Conservation (phyloP, 2,797 vertebrate species). For the Chelmon rostratus region DNA sequence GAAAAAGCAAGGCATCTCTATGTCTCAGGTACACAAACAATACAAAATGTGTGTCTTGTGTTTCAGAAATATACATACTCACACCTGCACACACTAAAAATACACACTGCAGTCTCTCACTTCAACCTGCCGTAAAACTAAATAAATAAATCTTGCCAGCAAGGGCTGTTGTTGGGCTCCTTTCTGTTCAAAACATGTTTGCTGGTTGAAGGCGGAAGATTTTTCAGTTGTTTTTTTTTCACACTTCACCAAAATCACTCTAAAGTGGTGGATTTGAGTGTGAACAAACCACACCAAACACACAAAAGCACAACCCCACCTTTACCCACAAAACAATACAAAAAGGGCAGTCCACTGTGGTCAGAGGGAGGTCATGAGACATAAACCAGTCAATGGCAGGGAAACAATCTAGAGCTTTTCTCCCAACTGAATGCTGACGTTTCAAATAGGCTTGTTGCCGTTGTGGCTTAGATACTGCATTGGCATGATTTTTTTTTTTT, state of each 20-base stretch:
- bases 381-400: slow-evolving; percentile 71
- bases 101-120: slow-evolving; percentile 32
- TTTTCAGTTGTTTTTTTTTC: neutral
- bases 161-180: slow-evolving; percentile 3
- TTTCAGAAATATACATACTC: slow-evolving; percentile 21
- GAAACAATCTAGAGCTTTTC: slow-evolving; percentile 77
- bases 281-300: slow-evolving; percentile 32
- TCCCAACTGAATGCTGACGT: slow-evolving; percentile 58
- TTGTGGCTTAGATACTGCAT: slow-evolving; percentile 54
- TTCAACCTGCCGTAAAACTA: slow-evolving; percentile 18
- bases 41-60: slow-evolving; percentile 28
- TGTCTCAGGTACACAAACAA: slow-evolving; percentile 39
- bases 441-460: slow-evolving; percentile 62
- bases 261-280: slow-evolving; percentile 19
- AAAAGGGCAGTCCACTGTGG: slow-evolving; percentile 61
- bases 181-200: slow-evolving; percentile 9
- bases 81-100: slow-evolving; percentile 52
- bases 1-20: slow-evolving; percentile 35
- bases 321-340: slow-evolving; percentile 46
- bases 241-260: slow-evolving; percentile 2
- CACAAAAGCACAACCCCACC: slow-evolving; percentile 47
- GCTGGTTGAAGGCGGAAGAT: neutral
- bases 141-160: slow-evolving; percentile 17
- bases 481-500: slow-evolving; percentile 49
- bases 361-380: slow-evolving; percentile 80